These are phyloP conservation scores for Urocolius indicus DNA, from an alignment of 2,113 vertebrate species.

Conservation along the genomic window DNA sequence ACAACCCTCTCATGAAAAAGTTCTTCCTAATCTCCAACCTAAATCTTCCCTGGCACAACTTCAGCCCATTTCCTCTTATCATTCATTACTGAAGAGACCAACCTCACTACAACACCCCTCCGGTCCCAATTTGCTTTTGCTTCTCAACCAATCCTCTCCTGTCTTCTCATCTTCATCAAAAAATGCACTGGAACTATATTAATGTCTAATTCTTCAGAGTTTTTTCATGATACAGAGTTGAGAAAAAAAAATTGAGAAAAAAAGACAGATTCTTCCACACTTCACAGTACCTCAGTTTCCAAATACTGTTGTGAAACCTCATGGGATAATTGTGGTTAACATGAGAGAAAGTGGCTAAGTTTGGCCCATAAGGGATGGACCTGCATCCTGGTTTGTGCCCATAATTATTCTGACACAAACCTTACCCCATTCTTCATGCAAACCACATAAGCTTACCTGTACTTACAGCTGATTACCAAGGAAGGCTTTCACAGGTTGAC, in stretches of 20 bases:
- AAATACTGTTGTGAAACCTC: neutral
- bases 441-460: neutral
- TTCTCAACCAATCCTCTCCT: neutral
- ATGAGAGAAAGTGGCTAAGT: neutral
- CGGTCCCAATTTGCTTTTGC: neutral
- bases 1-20: no score
- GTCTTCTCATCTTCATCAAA: neutral
- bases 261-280: neutral
- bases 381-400: no score
- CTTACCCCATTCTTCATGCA: neutral
- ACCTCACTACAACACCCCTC: no score
- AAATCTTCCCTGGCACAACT: no score
- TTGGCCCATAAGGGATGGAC: neutral
- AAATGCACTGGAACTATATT: neutral
- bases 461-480: neutral
- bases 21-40: no score
- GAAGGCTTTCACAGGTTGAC: neutral
- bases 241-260: neutral
- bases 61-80: no score
- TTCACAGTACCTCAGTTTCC: neutral
- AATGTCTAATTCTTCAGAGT: neutral
- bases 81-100: no score
- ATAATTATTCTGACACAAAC: neutral
- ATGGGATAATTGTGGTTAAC: neutral
- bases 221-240: neutral